Base-by-base conservation (phyloP, 1,140 invertebrate species). In the Telenomus remus region DNA sequence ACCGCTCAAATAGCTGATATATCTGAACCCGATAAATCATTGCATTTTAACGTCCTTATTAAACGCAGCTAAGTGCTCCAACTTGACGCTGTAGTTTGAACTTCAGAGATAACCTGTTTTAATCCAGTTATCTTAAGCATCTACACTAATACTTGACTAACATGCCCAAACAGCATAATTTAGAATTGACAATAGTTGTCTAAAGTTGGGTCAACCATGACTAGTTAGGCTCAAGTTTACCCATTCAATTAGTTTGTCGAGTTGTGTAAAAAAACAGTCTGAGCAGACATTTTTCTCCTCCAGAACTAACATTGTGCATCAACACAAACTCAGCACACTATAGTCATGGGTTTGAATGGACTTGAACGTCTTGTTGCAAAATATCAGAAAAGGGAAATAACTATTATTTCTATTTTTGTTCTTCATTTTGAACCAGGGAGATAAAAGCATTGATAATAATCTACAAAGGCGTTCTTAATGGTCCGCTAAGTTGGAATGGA, bases 91-190 rank as follows among this genome's bases (percentile, higher is more conserved):
- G 51, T 63, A 63, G 69, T 59, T 54, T 33, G 33, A 64, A 72
- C 59, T 72, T 72, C 42, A 57, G 54, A 27, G 19, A 59, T 64
- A 72, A 59, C 69, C 69, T 12, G 60, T 59, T 73, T 65, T 73
- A 73, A 73, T 73, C 69, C 59, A 42, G 61, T 73, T 73, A 73
- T 65, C 60, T 65, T 73, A 60, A 73, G 44, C 47, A 65, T 73
- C 69, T 64, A 48, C 48, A 35, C 49, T 51, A 43, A 15, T 46
- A 55, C 42, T 43, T 64, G 59, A 72, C 16, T 46, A 71, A 63
- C 69, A 59, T 64, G 48, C 59, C 57, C 64, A 64, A 64, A 64
- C 69, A 59, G 53, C 47, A 15, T 19, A 64, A 72, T 59, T 72
- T 72, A 27, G 53, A 64, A 43, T 42, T 59, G 53, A 64, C 53